These are phyloP conservation scores for Antheraea yamamai DNA, from an alignment of 2,888 invertebrate species.

Conservation along the genomic window DNA sequence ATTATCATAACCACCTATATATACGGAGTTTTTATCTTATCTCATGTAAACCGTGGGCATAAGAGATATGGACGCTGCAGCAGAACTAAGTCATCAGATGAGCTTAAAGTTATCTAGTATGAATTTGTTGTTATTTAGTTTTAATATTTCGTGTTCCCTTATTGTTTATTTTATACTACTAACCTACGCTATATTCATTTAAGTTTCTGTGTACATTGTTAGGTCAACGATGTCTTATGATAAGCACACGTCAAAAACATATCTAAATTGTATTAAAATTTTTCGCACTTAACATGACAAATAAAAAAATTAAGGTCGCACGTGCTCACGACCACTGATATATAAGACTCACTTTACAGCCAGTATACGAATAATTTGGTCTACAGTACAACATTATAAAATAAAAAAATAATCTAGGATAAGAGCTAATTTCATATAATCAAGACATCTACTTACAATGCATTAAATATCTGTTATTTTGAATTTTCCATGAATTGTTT, in stretches of 20 bases:
- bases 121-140: constrained; percentile 41
- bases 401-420: neutral
- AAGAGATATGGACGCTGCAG: constrained; percentile 13
- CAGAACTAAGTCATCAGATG: constrained; percentile 21
- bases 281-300: neutral
- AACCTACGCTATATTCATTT: neutral
- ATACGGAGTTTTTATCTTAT: constrained; percentile 67
- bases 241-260: neutral
- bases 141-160: neutral
- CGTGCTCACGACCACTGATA: neutral
- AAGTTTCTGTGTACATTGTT: neutral
- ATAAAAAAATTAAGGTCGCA: neutral
- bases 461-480: neutral
- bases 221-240: neutral
- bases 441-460: neutral
- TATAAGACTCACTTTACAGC: neutral
- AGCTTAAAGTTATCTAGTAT: constrained; percentile 43
- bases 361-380: neutral
- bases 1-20: constrained; percentile 26
- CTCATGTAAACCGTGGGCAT: constrained; percentile 48
- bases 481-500: no score
- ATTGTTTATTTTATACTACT: neutral
- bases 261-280: neutral
- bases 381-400: neutral
- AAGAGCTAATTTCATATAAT: neutral